These are phyloP conservation scores for Pampusana beccarii DNA, from an alignment of 2,113 vertebrate species.

Conservation along the genomic window DNA sequence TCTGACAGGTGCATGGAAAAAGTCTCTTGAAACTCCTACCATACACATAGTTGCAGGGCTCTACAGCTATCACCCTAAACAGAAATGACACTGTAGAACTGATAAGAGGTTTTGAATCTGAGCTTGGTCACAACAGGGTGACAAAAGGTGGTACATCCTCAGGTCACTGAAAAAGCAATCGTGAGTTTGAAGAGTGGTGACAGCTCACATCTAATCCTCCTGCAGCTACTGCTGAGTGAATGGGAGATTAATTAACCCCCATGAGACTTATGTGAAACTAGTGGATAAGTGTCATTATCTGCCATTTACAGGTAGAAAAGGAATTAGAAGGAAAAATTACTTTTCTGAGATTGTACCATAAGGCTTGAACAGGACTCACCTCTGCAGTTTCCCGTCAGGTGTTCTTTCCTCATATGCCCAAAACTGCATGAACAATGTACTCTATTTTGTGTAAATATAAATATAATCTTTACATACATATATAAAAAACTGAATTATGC, in stretches of 20 bases:
- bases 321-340: neutral
- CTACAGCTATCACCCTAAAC: neutral
- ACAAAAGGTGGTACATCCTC: neutral
- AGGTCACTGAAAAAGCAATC: neutral
- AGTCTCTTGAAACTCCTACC: neutral
- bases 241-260: neutral
- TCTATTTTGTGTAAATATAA: neutral
- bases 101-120: neutral
- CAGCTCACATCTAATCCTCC: neutral
- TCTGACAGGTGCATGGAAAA: neutral
- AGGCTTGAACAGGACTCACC: neutral
- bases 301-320: neutral
- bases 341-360: neutral
- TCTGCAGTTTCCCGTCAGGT: neutral
- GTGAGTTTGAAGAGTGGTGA: neutral
- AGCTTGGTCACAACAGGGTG: neutral
- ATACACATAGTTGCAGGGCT: neutral
- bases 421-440: neutral
- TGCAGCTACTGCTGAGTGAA: neutral
- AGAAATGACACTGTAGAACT: neutral
- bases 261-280: neutral
- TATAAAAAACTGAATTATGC: neutral
- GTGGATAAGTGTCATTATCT: neutral
- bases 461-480: neutral
- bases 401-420: neutral